A percentile compares a stretch with the other conserved stretches of the same genome.
phyloP scores from a whole-genome alignment of 2,797 vertebrate genomes.

The Alcedo atthis region DNA sequence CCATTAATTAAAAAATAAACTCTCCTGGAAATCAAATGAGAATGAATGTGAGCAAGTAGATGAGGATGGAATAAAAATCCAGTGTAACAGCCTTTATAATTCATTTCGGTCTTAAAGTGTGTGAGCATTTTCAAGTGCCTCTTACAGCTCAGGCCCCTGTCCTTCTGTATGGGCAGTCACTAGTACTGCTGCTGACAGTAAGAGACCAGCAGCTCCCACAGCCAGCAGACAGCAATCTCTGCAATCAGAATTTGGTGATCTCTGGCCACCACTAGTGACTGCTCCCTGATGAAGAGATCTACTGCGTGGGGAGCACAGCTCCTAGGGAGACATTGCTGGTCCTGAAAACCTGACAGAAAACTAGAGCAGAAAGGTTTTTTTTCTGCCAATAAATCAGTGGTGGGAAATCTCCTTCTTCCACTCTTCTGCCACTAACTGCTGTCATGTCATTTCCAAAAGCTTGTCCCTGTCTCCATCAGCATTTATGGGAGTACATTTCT shows the following conservation, averaged over 20 bases:
- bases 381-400: not conserved
- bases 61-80: not conserved
- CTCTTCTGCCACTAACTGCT: not conserved
- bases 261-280: not conserved
- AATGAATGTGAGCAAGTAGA: not conserved
- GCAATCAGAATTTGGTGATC: not conserved
- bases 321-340: not conserved
- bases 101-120: not conserved
- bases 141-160: not conserved
- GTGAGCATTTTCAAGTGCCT: not conserved
- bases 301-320: not conserved
- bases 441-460: constrained; percentile 33
- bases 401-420: not conserved
- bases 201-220: not conserved
- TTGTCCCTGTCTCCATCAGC: constrained; percentile 41
- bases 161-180: not conserved
- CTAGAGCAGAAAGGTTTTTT: not conserved
- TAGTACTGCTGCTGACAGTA: rapidly evolving
- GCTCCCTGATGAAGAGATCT: not conserved
- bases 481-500: constrained; percentile 43
- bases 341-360: not conserved
- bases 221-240: not conserved
- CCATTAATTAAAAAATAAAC: constrained; percentile 42
- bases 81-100: not conserved
- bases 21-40: not conserved